A percentile compares a stretch with the other conserved stretches of the same genome.
These are phyloP conservation scores for Eumacrocentrus americanus DNA, from an alignment of 2,888 invertebrate genomes.

Conservation along the genomic window DNA sequence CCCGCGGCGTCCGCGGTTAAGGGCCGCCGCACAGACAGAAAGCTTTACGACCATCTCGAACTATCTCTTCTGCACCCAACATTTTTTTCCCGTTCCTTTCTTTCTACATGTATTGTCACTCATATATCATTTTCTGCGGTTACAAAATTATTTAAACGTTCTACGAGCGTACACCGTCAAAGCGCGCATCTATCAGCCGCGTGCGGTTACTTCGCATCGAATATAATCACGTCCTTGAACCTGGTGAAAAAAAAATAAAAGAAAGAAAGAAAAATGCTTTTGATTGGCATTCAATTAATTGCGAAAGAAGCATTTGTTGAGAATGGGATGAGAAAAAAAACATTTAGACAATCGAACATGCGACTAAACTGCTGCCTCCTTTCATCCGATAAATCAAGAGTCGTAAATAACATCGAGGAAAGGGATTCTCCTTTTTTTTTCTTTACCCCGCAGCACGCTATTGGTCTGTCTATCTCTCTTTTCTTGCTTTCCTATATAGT, in stretches of 20 bases:
- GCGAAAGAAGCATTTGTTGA: background rate
- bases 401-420: constrained; percentile 43
- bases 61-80: constrained; percentile 7
- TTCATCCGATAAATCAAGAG: constrained; percentile 28
- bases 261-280: too few species aligned
- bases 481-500: constrained; percentile 31
- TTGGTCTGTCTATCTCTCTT: constrained; percentile 53
- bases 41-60: constrained; percentile 55
- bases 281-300: too few species aligned
- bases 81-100: constrained; percentile 5
- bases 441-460: constrained; percentile 19
- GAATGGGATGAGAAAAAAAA: too few species aligned
- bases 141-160: constrained; percentile 56
- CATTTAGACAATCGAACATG: constrained; percentile 17
- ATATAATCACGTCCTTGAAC: too few species aligned
- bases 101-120: constrained; percentile 39
- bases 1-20: constrained; percentile 51
- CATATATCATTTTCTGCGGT: constrained; percentile 57
- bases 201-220: too few species aligned
- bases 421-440: constrained; percentile 23
- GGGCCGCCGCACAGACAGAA: constrained; percentile 55
- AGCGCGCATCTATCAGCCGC: constrained; percentile 20
- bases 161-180: constrained; percentile 44
- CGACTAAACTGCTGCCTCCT: constrained; percentile 14
- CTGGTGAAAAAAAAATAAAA: too few species aligned